Conservation (phyloP, 2,113 vertebrate species). For the Machaerirhynchus nigripectus region DNA sequence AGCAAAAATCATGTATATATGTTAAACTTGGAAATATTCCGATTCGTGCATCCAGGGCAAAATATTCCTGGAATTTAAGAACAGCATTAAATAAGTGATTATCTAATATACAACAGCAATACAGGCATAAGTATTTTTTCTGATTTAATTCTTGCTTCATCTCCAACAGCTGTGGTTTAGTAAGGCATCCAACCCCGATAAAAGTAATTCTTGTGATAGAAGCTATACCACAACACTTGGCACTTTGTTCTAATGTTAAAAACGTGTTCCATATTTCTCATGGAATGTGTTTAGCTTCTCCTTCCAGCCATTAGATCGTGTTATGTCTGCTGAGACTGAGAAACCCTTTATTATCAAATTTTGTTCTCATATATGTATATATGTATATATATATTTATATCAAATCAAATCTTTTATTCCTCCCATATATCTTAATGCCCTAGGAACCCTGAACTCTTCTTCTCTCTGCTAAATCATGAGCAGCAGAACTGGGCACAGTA, state of each 20-base stretch:
- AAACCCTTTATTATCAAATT: slow-evolving; percentile 57
- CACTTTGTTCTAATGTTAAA: slow-evolving; percentile 28
- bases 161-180: slow-evolving; percentile 46
- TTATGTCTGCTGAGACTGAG: slow-evolving; percentile 38
- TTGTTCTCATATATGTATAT: neutral
- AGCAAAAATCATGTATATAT: neutral
- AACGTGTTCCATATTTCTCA: slow-evolving; percentile 25
- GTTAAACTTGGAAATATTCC: neutral
- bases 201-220: slow-evolving; percentile 54
- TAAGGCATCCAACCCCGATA: neutral
- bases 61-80: slow-evolving; percentile 17
- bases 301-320: neutral
- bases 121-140: neutral
- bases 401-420: neutral
- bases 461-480: neutral
- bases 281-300: slow-evolving; percentile 52
- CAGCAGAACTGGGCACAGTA: neutral
- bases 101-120: neutral
- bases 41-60: neutral
- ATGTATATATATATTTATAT: neutral
- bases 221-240: slow-evolving; percentile 50
- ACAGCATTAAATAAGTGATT: neutral
- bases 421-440: neutral
- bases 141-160: slow-evolving; percentile 37
- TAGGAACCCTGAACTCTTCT: neutral